Evolutionary conservation across 2,888 invertebrate genomes (phyloP), one percentile per base, ranked within the genome.

Genomic region (Xestia xanthographa): DNA sequence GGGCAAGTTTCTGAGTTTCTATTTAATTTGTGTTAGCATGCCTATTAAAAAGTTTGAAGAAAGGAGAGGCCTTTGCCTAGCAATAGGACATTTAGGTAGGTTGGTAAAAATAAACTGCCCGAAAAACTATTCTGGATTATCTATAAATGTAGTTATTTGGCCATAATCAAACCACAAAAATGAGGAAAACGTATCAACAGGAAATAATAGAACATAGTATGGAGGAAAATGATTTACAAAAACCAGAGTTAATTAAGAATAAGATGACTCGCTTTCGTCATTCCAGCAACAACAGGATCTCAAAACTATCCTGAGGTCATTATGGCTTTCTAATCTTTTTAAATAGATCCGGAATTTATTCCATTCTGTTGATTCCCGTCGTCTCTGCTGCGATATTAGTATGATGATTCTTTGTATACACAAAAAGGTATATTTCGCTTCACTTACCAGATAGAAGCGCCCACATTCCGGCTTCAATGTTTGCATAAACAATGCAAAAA

Each of bases 401-500:
- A 58, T 58, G 45, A 48, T 29, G 53, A 26, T 43, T 53, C 14
- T 50, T 68, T 63, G 17, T 20, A n/a, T 41, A 38, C 45, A 26
- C 45, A 66, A 43, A 48, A 48, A n/a, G 29, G 60, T 50, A 29
- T 69, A 84, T 71, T 86, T 73, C 53, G 72, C 67, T 65, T 63
- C n/a, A 83, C 93, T 94, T 90, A 96, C 96, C 95, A 65, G 96
- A 95, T 86, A 96, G 87, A 83, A 96, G 92, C 78, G 95, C 95
- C 95, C 96, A 95, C 93, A 96, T 93, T 83, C 96, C 96, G 87
- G 96, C 96, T 87, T 95, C 95, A 73, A 96, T 89, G 91, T 96
- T 96, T 71, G 95, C 93, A 87, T 95, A 96, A 88, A 96, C 91
- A 84, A 96, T 91, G 86, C 95, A 95, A 87, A 96, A 96, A 92